phyloP scores from a whole-genome alignment of 2,888 invertebrate genomes.

The Hylaea fasciaria region DNA sequence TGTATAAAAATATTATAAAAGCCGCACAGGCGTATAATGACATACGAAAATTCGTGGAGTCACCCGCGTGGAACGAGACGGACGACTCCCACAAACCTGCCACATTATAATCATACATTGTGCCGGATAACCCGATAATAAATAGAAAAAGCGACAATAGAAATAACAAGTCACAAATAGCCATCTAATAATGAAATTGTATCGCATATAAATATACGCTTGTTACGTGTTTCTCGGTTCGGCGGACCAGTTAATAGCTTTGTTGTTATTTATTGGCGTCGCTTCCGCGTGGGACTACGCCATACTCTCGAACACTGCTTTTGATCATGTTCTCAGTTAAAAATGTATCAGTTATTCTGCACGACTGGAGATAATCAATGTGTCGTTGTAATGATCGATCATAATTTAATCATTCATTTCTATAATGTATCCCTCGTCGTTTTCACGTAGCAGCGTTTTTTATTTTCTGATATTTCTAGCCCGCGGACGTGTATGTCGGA shows the following conservation, averaged over 20 bases:
- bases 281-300: constrained; percentile 57
- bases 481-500: too few species aligned
- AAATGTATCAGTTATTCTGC: too few species aligned
- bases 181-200: constrained; percentile 81
- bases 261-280: constrained; percentile 67
- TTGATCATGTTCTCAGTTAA: constrained; percentile 1
- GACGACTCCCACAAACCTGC: constrained; percentile 68
- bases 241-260: constrained; percentile 75
- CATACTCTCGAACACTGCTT: constrained; percentile 25
- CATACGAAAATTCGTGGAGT: constrained; percentile 33
- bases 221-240: constrained; percentile 74
- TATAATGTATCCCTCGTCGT: too few species aligned
- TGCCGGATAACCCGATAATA: constrained; percentile 78
- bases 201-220: constrained; percentile 76
- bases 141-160: constrained; percentile 84
- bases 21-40: constrained; percentile 35
- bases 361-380: too few species aligned
- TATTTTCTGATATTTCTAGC: too few species aligned
- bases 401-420: too few species aligned
- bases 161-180: constrained; percentile 80
- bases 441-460: too few species aligned
- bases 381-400: too few species aligned
- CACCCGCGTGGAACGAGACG: constrained; percentile 70
- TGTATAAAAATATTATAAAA: constrained; percentile 28
- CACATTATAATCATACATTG: constrained; percentile 83